Evolutionary conservation across 2,113 vertebrate genomes (phyloP).

Genomic region (Gadus chalcogrammus): DNA sequence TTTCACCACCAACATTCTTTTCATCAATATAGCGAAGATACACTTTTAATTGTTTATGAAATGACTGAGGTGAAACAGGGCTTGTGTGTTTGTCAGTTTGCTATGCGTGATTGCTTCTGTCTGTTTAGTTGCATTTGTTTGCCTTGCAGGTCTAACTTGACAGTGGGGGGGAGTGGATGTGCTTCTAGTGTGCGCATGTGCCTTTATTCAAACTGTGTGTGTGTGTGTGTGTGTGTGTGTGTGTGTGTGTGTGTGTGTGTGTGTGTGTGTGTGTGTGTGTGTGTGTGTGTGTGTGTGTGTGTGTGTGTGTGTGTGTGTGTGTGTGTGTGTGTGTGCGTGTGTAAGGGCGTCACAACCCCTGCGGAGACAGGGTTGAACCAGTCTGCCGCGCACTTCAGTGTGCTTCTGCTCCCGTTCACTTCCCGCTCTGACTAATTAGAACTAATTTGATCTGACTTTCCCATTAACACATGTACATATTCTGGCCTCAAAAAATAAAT

Average conservation of each 20-base stretch:
- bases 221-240: not conserved
- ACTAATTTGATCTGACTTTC: constrained; percentile 76
- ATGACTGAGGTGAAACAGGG: not conserved
- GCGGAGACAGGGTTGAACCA: not conserved
- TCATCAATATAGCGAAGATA: not conserved
- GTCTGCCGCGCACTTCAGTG: not conserved
- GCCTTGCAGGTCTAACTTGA: too few relatives aligned
- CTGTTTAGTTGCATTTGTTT: too few relatives aligned
- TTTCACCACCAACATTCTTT: not conserved
- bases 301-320: not conserved
- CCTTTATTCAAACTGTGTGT: not conserved
- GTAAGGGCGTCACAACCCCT: not conserved
- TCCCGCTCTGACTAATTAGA: constrained; percentile 75
- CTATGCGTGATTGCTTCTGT: too few relatives aligned
- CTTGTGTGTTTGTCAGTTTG: too few relatives aligned
- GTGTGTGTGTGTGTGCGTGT: not conserved
- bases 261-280: not conserved
- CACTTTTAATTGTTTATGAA: not conserved
- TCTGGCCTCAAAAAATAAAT: constrained; percentile 79
- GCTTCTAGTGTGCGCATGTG: too few relatives aligned
- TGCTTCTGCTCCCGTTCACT: constrained; percentile 56
- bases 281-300: not conserved
- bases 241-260: not conserved
- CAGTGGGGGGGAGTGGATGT: too few relatives aligned
- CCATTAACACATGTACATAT: constrained; percentile 78